Conservation (phyloP, 2,888 invertebrate genomes). For the Labia minor region DNA sequence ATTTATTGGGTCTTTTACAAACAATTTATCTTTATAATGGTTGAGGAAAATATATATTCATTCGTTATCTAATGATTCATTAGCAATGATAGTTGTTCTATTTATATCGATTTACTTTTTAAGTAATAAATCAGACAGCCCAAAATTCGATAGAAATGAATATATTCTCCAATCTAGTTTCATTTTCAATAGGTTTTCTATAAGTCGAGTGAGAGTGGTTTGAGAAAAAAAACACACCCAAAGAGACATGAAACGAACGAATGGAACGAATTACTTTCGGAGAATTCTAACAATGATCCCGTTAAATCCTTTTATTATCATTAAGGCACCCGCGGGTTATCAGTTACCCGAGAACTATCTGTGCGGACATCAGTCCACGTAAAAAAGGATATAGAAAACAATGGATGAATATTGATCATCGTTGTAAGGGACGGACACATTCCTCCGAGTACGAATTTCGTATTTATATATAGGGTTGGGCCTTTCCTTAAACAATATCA, state of each 20-base stretch:
- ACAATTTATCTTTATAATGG: no score
- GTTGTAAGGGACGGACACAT: slow-evolving; percentile 7
- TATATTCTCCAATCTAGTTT: no score
- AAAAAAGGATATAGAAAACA: slow-evolving; percentile 7
- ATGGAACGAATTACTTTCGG: no score
- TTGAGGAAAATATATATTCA: no score
- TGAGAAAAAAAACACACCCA: background rate
- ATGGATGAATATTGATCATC: background rate
- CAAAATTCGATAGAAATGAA: no score
- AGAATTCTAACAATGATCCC: background rate
- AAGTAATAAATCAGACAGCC: no score
- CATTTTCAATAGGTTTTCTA: no score
- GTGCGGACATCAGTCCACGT: background rate
- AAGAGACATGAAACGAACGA: background rate
- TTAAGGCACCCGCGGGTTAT: background rate
- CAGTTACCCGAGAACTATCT: background rate
- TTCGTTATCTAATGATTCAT: no score
- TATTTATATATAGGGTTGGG: slow-evolving; percentile 13
- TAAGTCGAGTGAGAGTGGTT: background rate
- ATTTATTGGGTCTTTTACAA: no score
- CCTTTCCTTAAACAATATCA: slow-evolving; percentile 13
- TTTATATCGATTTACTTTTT: no score
- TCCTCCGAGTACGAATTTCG: background rate
- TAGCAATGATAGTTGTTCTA: no score
- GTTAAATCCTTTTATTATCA: background rate